These are phyloP conservation scores for Cheilosia grossa DNA, from an alignment of 2,888 invertebrate genomes.

Conservation along the genomic window DNA sequence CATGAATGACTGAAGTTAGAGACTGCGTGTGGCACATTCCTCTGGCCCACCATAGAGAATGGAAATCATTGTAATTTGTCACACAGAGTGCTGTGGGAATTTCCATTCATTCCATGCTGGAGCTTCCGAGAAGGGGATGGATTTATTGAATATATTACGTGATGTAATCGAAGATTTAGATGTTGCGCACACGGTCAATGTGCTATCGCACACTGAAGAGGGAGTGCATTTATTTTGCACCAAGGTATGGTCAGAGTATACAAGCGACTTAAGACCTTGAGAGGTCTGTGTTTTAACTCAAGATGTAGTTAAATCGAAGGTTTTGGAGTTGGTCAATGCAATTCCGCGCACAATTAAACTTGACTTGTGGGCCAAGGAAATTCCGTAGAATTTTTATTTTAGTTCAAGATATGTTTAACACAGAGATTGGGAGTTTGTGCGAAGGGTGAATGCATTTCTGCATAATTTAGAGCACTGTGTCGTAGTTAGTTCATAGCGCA, in stretches of 20 bases:
- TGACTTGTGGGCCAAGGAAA: not conserved
- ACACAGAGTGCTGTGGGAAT: constrained; percentile 40
- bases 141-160: not conserved
- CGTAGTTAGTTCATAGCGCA: too few relatives aligned
- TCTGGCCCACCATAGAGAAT: constrained; percentile 23
- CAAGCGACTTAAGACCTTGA: too few relatives aligned
- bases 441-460: too few relatives aligned
- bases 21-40: constrained; percentile 44
- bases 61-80: constrained; percentile 70
- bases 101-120: constrained; percentile 52
- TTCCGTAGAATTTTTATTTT: too few relatives aligned
- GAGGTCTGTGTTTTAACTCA: too few relatives aligned
- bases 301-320: not conserved
- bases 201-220: not conserved
- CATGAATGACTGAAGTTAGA: constrained; percentile 33
- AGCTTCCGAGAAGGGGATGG: too few relatives aligned
- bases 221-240: too few relatives aligned
- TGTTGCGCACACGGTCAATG: not conserved
- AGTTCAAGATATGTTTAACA: too few relatives aligned
- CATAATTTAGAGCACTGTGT: too few relatives aligned
- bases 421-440: too few relatives aligned
- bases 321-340: not conserved
- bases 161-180: not conserved
- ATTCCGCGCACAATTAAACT: not conserved
- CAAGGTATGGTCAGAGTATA: too few relatives aligned